These are phyloP conservation scores for Pyrocoelia pectoralis DNA, from an alignment of 2,888 invertebrate genomes.

Conservation along the genomic window DNA sequence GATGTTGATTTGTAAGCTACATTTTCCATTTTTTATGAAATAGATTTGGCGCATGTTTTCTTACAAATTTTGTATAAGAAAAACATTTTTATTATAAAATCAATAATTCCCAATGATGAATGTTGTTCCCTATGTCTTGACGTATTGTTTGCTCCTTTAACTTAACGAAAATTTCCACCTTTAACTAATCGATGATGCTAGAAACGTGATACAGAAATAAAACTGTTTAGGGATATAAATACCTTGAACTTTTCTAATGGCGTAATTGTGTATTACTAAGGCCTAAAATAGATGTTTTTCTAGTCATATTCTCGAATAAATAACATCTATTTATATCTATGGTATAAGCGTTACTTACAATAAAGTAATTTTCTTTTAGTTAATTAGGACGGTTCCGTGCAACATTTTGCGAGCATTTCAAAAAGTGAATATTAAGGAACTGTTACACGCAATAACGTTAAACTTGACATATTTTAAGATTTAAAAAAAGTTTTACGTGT, in stretches of 20 bases:
- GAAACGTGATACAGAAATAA: constrained; percentile 23
- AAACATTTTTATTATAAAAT: not conserved
- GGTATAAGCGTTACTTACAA: no score
- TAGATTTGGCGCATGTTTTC: not conserved
- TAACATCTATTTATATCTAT: no score
- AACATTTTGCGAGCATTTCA: no score
- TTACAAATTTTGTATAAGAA: not conserved
- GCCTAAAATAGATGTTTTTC: not conserved
- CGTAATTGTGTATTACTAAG: not conserved
- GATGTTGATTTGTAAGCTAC: not conserved
- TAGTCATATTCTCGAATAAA: no score
- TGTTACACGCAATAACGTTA: no score
- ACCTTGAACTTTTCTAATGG: constrained; percentile 29
- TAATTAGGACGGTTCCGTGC: no score
- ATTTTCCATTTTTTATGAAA: not conserved
- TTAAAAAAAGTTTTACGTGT: no score
- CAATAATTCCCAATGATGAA: not conserved
- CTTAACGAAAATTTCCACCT: not conserved
- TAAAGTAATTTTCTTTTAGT: no score
- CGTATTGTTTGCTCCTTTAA: not conserved
- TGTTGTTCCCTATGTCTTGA: not conserved
- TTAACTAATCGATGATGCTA: constrained; percentile 13
- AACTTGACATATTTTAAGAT: no score
- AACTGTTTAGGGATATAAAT: constrained; percentile 15
- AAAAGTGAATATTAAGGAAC: no score